A percentile compares a stretch with the other conserved stretches of the same genome.
phyloP scores from a whole-genome alignment of 2,888 invertebrate species.

The Polymixis flavicincta region DNA sequence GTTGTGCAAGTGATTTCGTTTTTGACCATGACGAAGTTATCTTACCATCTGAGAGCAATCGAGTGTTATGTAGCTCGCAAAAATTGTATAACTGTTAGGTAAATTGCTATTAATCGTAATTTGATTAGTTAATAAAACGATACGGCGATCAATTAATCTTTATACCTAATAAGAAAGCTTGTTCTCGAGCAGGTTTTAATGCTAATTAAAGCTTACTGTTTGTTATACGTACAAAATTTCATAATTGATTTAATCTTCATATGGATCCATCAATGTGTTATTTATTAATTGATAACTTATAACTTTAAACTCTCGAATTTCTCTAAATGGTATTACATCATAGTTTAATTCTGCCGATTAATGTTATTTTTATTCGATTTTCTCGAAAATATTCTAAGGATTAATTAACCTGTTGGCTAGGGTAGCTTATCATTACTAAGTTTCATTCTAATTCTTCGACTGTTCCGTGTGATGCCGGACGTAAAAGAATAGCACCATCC shows the following conservation, averaged over 20 bases:
- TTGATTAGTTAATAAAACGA: slow-evolving; percentile 24
- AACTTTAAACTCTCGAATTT: slow-evolving; percentile 18
- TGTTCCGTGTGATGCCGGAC: no score
- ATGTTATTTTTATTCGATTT: neutral
- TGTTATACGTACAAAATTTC: slow-evolving; percentile 18
- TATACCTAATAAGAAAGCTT: slow-evolving; percentile 26
- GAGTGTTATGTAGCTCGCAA: slow-evolving; percentile 26
- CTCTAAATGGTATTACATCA: slow-evolving; percentile 10
- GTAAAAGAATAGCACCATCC: no score
- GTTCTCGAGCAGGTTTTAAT: slow-evolving; percentile 43
- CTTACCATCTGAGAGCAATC: slow-evolving; percentile 35
- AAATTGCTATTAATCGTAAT: slow-evolving; percentile 19
- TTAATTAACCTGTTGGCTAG: neutral
- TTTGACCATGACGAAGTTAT: slow-evolving; percentile 64
- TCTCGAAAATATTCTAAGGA: neutral
- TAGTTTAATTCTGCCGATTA: no score
- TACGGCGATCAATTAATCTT: slow-evolving; percentile 34
- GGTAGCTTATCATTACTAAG: no score
- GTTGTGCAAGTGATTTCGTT: slow-evolving; percentile 77
- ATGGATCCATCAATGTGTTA: slow-evolving; percentile 10
- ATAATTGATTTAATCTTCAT: slow-evolving; percentile 46
- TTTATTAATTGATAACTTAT: slow-evolving; percentile 11
- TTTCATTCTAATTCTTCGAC: no score
- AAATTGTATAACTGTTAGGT: slow-evolving; percentile 10
- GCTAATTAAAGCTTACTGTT: slow-evolving; percentile 37